Evolutionary conservation across 1,140 invertebrate species (phyloP).

Genomic region (Heliothis subflexa): DNA sequence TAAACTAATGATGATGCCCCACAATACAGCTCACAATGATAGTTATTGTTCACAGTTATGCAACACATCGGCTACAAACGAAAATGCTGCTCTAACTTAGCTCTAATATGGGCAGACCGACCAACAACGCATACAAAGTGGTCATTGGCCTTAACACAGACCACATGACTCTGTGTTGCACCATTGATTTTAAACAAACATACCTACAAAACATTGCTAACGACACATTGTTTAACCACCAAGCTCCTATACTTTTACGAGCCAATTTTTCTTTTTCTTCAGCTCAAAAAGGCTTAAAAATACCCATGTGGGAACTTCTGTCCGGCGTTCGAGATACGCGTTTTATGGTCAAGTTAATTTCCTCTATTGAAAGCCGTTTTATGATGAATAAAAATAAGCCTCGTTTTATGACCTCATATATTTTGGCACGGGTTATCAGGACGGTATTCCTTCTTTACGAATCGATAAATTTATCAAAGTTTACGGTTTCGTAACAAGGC

Average conservation of each 20-base stretch:
- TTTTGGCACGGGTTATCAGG: conserved; percentile 59
- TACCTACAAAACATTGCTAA: background rate
- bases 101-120: conserved; percentile 11
- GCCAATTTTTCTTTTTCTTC: conserved; percentile 31
- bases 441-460: conserved; percentile 53
- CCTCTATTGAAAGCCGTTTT: conserved; percentile 65
- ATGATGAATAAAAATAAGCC: conserved; percentile 63
- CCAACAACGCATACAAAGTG: conserved; percentile 30
- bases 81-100: conserved; percentile 37
- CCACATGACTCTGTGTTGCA: conserved; percentile 7
- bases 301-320: conserved; percentile 10
- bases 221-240: conserved; percentile 34
- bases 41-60: conserved; percentile 20
- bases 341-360: conserved; percentile 63
- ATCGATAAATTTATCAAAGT: conserved; percentile 53
- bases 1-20: conserved; percentile 4
- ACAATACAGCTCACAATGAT: background rate
- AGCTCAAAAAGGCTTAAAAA: conserved; percentile 28
- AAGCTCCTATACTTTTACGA: conserved; percentile 46
- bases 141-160: conserved; percentile 28
- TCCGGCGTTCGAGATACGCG: conserved; percentile 19
- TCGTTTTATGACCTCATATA: conserved; percentile 65
- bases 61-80: conserved; percentile 19
- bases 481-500: background rate
- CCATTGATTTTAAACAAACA: conserved; percentile 15